Percentiles rank a stretch among this genome's conserved stretches.
Evolutionary conservation across 2,113 vertebrate species (phyloP).

Genomic region (Hippocampus comes): DNA sequence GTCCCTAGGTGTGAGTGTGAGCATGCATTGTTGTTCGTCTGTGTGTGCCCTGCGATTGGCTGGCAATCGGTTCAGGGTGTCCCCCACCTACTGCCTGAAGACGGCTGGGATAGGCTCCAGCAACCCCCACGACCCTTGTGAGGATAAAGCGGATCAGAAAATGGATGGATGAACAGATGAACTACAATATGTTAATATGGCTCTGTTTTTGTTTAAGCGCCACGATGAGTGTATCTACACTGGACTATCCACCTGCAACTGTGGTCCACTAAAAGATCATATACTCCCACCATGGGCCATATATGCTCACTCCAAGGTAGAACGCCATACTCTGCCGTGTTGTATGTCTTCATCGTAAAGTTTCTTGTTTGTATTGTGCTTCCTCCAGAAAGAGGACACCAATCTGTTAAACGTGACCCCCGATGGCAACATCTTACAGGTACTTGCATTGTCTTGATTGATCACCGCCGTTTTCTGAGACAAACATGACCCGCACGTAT

Average conservation of each 20-base stretch:
- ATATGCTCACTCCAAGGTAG: slow-evolving; percentile 82
- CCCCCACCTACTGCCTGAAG: no score
- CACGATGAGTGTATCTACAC: slow-evolving; percentile 79
- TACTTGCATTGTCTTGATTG: slow-evolving; percentile 48
- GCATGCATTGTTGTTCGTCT: no score
- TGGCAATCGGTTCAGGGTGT: no score
- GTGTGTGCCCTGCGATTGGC: no score
- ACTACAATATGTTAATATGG: neutral
- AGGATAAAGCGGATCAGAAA: no score
- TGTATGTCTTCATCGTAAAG: neutral
- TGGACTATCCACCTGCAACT: slow-evolving; percentile 74
- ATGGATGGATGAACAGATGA: no score
- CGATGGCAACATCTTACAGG: slow-evolving; percentile 81
- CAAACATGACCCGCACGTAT: neutral
- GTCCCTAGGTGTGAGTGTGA: no score
- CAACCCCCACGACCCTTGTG: no score
- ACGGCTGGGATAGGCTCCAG: no score
- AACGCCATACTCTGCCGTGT: neutral
- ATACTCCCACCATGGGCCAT: slow-evolving; percentile 87
- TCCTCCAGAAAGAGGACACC: slow-evolving; percentile 67
- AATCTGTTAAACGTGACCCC: slow-evolving; percentile 70
- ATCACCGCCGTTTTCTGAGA: neutral
- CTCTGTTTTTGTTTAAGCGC: slow-evolving; percentile 67
- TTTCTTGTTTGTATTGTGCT: neutral
- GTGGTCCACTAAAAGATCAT: slow-evolving; percentile 83